These are phyloP conservation scores for Peucedramus taeniatus DNA, from an alignment of 2,113 vertebrate genomes.

Conservation along the genomic window DNA sequence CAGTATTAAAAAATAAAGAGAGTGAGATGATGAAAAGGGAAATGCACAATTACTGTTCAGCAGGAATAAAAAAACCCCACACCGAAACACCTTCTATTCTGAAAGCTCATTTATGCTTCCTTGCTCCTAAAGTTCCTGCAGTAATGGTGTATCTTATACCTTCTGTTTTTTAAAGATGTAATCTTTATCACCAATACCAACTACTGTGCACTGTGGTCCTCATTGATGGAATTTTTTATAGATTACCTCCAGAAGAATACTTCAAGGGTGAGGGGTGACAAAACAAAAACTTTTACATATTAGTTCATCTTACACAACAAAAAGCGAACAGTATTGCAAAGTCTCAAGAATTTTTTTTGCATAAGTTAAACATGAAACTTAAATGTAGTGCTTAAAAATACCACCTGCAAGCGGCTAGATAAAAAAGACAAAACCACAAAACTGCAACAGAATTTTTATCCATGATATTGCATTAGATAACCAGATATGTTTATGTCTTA, in stretches of 20 bases:
- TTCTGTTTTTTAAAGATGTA: constrained; percentile 41
- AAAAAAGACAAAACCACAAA: background rate
- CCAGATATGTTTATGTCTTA: background rate
- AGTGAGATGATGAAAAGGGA: background rate
- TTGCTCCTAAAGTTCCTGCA: background rate
- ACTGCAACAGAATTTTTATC: background rate
- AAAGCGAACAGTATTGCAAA: background rate
- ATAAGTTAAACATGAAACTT: constrained; percentile 11
- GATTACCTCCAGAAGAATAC: constrained; percentile 5
- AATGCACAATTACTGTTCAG: background rate
- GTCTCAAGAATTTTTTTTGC: background rate
- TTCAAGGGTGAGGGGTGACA: background rate
- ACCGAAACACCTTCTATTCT: background rate
- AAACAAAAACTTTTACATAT: background rate
- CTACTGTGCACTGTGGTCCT: constrained; percentile 13
- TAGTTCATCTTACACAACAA: background rate
- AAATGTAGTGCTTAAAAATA: constrained; percentile 1
- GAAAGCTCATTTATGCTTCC: constrained; percentile 33
- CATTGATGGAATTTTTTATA: constrained; percentile 32
- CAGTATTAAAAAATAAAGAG: background rate
- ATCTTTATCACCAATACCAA: constrained; percentile 49
- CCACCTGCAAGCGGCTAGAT: background rate
- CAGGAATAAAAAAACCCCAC: background rate
- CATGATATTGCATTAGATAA: background rate
- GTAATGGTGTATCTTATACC: background rate